Conservation (phyloP, 1,140 invertebrate species). For the Alviniconcha marisindica region DNA sequence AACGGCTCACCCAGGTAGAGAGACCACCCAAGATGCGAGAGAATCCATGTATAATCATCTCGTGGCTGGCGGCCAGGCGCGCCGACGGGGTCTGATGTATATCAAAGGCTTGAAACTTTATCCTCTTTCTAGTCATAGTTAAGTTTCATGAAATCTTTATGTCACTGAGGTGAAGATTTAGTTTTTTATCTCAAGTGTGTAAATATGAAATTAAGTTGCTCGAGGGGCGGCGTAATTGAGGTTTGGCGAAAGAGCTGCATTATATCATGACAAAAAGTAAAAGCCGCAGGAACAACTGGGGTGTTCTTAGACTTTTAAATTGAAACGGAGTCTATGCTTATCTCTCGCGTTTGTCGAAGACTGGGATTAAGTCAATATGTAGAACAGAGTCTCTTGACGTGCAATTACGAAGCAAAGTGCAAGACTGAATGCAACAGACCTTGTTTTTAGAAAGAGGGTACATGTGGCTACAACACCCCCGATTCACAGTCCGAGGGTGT, state of each 20-base stretch:
- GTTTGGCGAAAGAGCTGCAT: slow-evolving; percentile 8
- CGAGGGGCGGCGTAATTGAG: slow-evolving; percentile 32
- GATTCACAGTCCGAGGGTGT: no score
- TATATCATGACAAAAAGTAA: slow-evolving; percentile 10
- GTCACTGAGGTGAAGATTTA: slow-evolving; percentile 43
- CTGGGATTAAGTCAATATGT: slow-evolving; percentile 9
- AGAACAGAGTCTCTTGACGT: no score
- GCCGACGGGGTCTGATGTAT: slow-evolving; percentile 43
- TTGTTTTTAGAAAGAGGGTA: no score
- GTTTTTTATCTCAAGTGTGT: slow-evolving; percentile 43
- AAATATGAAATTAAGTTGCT: slow-evolving; percentile 40
- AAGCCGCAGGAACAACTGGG: neutral
- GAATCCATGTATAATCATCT: slow-evolving; percentile 39
- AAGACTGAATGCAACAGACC: no score
- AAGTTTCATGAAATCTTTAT: slow-evolving; percentile 33
- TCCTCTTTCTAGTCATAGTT: slow-evolving; percentile 37
- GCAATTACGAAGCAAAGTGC: no score
- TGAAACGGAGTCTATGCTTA: slow-evolving; percentile 19
- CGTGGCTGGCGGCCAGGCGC: slow-evolving; percentile 38
- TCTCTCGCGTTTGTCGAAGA: neutral
- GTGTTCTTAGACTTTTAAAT: neutral
- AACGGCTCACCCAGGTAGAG: slow-evolving; percentile 73
- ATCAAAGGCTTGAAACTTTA: slow-evolving; percentile 46
- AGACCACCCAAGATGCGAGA: slow-evolving; percentile 70
- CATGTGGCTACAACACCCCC: no score